Percentiles rank a stretch among this genome's conserved stretches.
These are phyloP conservation scores for Porites cylindrica DNA, from an alignment of 92 coral and sea anemone genomes.

Conservation along the genomic window DNA sequence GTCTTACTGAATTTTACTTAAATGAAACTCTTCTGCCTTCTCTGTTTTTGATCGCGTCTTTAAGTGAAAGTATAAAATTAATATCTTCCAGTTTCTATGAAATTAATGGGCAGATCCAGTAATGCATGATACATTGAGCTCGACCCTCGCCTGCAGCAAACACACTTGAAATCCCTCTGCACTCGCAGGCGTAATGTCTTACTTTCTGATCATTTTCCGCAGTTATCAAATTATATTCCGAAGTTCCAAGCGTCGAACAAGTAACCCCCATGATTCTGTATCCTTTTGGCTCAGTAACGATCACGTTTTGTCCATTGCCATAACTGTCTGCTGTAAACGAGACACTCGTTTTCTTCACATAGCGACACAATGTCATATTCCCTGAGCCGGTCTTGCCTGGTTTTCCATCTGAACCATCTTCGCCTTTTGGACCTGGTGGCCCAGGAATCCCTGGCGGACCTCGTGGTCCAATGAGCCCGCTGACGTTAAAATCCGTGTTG, in stretches of 20 bases:
- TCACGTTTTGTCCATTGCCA: constrained; percentile 39
- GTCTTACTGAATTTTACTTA: not conserved
- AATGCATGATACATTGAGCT: constrained; percentile 68
- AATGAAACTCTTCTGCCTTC: not conserved
- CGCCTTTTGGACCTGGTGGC: constrained; percentile 59
- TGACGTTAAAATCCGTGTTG: constrained; percentile 46
- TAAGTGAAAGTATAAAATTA: not conserved
- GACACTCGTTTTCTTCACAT: constrained; percentile 1
- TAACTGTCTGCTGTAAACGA: constrained; percentile 32
- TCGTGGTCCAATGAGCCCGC: constrained; percentile 53
- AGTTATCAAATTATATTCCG: constrained; percentile 71
- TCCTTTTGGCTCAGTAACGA: constrained; percentile 41
- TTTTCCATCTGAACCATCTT: constrained; percentile 50
- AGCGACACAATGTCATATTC: constrained; percentile 62
- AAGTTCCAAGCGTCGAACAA: constrained; percentile 75
- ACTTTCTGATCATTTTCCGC: not conserved
- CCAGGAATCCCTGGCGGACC: constrained; percentile 73
- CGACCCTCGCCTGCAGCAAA: constrained; percentile 2
- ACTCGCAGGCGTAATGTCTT: constrained; percentile 63
- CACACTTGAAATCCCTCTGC: constrained; percentile 64
- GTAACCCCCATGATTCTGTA: constrained; percentile 53
- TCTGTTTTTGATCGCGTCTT: not conserved
- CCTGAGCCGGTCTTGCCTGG: constrained; percentile 59
- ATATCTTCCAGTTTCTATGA: constrained; percentile 24
- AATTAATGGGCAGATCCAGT: constrained; percentile 78